Evolutionary conservation across 1,140 invertebrate species (phyloP), one percentile per base, ranked within the genome.

Genomic region (Zaprionus inermis): DNA sequence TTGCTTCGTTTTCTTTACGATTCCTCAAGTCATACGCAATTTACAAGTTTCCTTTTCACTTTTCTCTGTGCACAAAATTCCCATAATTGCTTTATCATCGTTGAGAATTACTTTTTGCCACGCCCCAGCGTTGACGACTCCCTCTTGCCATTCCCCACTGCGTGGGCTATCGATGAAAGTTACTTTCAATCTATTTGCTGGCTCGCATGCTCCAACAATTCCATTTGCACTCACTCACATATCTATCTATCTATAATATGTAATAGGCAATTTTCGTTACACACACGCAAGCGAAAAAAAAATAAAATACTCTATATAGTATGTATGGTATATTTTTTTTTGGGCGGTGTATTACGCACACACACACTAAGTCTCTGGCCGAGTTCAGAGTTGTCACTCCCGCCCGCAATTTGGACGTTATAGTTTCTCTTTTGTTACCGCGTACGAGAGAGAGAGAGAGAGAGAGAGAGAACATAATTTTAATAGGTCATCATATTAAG

Each of bases 401-500:
- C 51, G 44, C 20, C 4, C 46, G 12, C 20, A 20, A 5, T 28
- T 56, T 41, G 56, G 51, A 4, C 36, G 46, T 65, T 66, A 59
- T 64, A 70, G 72, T 75, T 70, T 64, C 34, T 64, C 71, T 68
- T 55, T 81, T 71, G 76, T 76, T 86, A 54, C 67, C 69, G 72
- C 78, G 38, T 72, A n/a, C 73, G 69, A 69, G 63, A 52, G 16
- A 24, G 22, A 24, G 22, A 24, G 22, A 28, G 24, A 28, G 24
- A 4, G 24, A 4, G 24, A 28, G 46, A 58, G 59, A 20, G 57
- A 73, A 71, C 74, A 76, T 70, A 83, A 83, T 88, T 88, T 88
- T 88, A 88, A 88, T 88, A 83, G 83, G 83, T 89, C 83, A 88
- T 89, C 84, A 80, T 89, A 88, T 89, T 83, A 89, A 68, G 84